phyloP scores from a whole-genome alignment of 64 coral and sea anemone species.

The Acropora yongei region DNA sequence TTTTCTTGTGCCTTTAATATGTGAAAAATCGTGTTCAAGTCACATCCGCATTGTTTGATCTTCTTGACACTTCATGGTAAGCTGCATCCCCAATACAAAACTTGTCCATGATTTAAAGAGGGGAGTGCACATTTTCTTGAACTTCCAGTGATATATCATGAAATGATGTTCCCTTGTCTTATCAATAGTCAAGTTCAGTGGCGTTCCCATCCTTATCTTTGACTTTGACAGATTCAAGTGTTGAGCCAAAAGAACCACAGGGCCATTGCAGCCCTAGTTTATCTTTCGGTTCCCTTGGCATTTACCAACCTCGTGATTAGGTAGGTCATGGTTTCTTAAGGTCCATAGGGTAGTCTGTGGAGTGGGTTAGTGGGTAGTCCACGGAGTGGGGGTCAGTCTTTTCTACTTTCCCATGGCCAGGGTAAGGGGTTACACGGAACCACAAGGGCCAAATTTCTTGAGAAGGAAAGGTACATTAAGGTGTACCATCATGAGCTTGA shows the following conservation, averaged over 20 bases:
- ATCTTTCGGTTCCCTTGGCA: slow-evolving; percentile 39
- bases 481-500: background rate
- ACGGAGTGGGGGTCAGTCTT: too few relatives aligned
- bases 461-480: background rate
- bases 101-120: slow-evolving; percentile 45
- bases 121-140: background rate
- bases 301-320: background rate
- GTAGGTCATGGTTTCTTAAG: background rate
- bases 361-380: too few relatives aligned
- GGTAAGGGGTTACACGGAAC: background rate
- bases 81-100: slow-evolving; percentile 63
- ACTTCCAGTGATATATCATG: background rate
- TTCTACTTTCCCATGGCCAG: too few relatives aligned
- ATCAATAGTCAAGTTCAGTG: slow-evolving; percentile 9
- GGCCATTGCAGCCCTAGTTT: slow-evolving; percentile 41
- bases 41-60: slow-evolving; percentile 46
- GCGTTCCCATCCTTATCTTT: slow-evolving; percentile 1
- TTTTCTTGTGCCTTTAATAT: slow-evolving; percentile 57
- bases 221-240: slow-evolving; percentile 7
- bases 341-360: too few relatives aligned
- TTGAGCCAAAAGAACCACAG: slow-evolving; percentile 54
- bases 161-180: slow-evolving; percentile 6
- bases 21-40: slow-evolving; percentile 41
- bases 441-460: background rate
- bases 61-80: slow-evolving; percentile 39